Evolutionary conservation across 2,888 invertebrate species (phyloP), one percentile per base, ranked within the genome.

Genomic region (Altica lythri): DNA sequence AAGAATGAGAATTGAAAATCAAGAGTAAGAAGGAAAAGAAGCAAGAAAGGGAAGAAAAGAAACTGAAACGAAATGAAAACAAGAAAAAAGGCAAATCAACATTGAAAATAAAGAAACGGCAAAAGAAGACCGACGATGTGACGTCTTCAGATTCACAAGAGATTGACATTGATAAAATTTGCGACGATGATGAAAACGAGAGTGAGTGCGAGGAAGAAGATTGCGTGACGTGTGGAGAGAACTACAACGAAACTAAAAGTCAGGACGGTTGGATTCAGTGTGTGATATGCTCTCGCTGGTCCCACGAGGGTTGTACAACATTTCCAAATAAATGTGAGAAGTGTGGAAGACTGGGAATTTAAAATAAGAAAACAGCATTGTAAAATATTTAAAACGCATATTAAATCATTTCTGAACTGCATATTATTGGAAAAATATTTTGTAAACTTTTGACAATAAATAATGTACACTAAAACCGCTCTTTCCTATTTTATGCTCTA

Each of bases 181-280:
- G n/a, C n/a, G n/a, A n/a, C n/a, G n/a, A n/a, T n/a, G n/a, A n/a
- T n/a, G n/a, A n/a, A n/a, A n/a, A n/a, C n/a, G 6, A n/a, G n/a
- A 19, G 22, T 19, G 22, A 19, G 4, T 19, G 22, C 9, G 30
- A 30, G 13, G 29, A 49, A 32, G 44, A 53, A 37, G 29, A 50
- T 32, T 62, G 62, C 32, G 47, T 53, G 2, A 55, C 53, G 6
- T 63, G 60, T 27, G 48, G 44, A 8, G 60, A 61, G 58, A 35
- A 61, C 34, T 61, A 59, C 42, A 6, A 37, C 10, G 29, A 37
- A 42, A 61, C 60, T 13, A 50, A 1, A 16, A 56, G 47, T 25
- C 43, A 47, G n/a, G 63, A 61, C 12, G 57, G 63, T 13, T 60
- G 60, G 62, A 30, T 63, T 1, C 43, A 50, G 35, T 63, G 62